These are phyloP conservation scores for Drosophila mimica DNA, from an alignment of 2,888 invertebrate genomes.

Conservation along the genomic window DNA sequence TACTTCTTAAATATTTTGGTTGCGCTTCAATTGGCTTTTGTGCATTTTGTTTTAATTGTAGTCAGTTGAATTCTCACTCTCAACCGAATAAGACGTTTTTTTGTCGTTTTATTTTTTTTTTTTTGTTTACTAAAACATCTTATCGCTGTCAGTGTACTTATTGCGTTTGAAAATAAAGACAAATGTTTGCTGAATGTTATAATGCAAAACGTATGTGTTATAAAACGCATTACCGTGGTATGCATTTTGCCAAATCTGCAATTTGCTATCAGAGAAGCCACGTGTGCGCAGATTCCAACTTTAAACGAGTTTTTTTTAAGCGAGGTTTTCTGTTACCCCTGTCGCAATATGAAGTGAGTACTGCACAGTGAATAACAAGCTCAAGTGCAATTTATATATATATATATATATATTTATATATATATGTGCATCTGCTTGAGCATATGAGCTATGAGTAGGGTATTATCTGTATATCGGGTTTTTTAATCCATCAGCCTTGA, in stretches of 20 bases:
- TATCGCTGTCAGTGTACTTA: not conserved
- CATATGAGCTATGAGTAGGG: not conserved
- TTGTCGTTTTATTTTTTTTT: not conserved
- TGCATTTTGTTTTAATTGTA: conserved; percentile 54
- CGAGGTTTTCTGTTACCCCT: conserved; percentile 2
- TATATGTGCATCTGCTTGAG: conserved; percentile 3
- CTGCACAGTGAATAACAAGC: not conserved
- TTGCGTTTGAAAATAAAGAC: conserved; percentile 13
- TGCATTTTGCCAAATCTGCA: conserved; percentile 19
- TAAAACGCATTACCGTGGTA: conserved; percentile 33
- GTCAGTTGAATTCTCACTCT: conserved; percentile 59
- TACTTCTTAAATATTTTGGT: conserved; percentile 44
- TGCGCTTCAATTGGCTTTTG: conserved; percentile 43
- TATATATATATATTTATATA: not conserved
- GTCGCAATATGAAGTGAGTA: conserved; percentile 35
- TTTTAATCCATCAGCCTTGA: not conserved
- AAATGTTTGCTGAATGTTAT: conserved; percentile 44
- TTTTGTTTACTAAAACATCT: not conserved
- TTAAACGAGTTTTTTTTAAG: conserved; percentile 6
- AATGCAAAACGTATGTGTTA: conserved; percentile 33
- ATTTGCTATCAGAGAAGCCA: conserved; percentile 22
- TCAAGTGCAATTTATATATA: not conserved
- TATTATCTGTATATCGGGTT: not conserved
- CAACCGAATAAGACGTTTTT: conserved; percentile 44
- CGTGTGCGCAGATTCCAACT: conserved; percentile 13